A percentile compares a stretch with the other conserved stretches of the same genome.
phyloP scores from a whole-genome alignment of 2,113 vertebrate genomes.

The Irena cyanogastra region DNA sequence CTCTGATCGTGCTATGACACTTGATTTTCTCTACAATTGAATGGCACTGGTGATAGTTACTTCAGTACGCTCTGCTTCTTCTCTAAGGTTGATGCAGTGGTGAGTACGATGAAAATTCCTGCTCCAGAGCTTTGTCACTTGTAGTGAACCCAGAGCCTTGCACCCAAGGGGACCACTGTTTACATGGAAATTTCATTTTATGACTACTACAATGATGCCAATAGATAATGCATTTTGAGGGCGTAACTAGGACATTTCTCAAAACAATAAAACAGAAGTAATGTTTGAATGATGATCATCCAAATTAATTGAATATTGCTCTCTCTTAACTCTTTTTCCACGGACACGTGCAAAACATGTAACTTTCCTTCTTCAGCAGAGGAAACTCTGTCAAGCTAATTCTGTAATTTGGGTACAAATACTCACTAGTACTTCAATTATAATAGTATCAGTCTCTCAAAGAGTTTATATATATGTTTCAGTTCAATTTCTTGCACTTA shows the following conservation, averaged over 20 bases:
- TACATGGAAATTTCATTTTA: neutral
- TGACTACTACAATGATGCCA: neutral
- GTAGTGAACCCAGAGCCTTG: neutral
- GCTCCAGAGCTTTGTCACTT: neutral
- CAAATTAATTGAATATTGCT: neutral
- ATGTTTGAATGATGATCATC: neutral
- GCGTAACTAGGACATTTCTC: neutral
- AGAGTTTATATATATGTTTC: neutral
- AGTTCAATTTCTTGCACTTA: neutral
- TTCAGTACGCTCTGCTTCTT: neutral
- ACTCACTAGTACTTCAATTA: neutral
- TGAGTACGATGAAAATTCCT: neutral
- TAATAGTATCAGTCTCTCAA: neutral
- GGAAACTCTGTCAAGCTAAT: neutral
- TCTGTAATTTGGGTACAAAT: neutral
- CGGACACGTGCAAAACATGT: neutral
- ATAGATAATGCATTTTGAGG: neutral
- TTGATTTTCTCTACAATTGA: neutral
- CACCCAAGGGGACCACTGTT: rapidly evolving
- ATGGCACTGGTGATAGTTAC: neutral
- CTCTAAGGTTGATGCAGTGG: neutral
- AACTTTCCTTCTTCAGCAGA: neutral
- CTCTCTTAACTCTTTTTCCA: neutral
- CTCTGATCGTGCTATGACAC: neutral
- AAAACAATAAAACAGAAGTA: neutral